Conservation (phyloP, 2,888 invertebrate genomes). For the Petrolisthes manimaculis region DNA sequence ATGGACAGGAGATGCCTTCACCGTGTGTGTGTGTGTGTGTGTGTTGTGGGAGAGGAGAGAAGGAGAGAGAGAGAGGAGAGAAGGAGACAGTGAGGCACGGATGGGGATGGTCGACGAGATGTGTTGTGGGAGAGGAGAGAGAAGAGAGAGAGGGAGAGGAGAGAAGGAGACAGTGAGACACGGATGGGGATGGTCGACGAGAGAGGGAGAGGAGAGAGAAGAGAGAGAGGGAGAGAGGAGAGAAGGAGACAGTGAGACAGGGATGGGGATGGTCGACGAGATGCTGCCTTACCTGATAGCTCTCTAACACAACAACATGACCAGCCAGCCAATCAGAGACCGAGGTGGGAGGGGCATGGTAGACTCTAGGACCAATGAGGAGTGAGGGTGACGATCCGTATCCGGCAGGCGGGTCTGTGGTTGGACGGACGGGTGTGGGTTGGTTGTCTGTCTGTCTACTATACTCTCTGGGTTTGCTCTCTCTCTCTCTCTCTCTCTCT, state of each 20-base stretch:
- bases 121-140: neutral
- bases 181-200: neutral
- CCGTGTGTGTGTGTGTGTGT: neutral
- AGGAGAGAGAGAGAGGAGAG: neutral
- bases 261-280: neutral
- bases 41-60: neutral
- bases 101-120: neutral
- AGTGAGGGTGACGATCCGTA: constrained; percentile 27
- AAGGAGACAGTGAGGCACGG: neutral
- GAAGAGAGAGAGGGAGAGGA: neutral
- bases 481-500: constrained; percentile 1
- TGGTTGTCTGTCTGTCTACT: neutral
- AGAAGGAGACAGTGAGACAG: constrained; percentile 16
- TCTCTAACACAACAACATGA: no score
- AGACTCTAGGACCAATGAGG: constrained; percentile 16
- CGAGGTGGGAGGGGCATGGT: constrained; percentile 31
- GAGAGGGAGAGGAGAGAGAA: neutral
- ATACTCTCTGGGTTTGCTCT: neutral
- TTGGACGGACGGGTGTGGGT: constrained; percentile 2
- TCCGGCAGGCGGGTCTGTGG: neutral
- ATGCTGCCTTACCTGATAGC: neutral
- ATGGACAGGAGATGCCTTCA: constrained; percentile 37
- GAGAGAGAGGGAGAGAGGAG: constrained; percentile 23
- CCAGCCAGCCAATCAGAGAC: constrained; percentile 20
- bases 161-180: neutral